These are phyloP conservation scores for Timandra comae DNA, from an alignment of 2,888 invertebrate species.

Conservation along the genomic window DNA sequence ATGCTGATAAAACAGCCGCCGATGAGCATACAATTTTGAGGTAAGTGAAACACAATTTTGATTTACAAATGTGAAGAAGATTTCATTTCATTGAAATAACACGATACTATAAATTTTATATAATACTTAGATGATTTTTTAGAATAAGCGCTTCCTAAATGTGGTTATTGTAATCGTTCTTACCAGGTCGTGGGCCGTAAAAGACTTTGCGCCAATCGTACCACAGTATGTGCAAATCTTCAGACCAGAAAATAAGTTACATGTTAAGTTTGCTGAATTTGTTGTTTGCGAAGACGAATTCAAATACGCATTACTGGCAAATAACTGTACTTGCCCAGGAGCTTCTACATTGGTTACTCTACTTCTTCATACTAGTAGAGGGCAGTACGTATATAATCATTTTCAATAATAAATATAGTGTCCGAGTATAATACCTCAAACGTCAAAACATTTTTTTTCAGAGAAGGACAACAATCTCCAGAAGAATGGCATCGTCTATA, in stretches of 20 bases:
- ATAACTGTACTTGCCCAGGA: constrained; percentile 98
- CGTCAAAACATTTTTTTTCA: constrained; percentile 61
- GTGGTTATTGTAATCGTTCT: constrained; percentile 1
- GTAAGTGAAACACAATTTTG: too few relatives aligned
- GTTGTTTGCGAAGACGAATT: constrained; percentile 99
- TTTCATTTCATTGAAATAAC: too few relatives aligned
- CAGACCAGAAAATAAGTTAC: constrained; percentile 98
- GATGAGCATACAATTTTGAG: constrained; percentile 85
- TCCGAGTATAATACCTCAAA: too few relatives aligned
- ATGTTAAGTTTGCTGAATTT: constrained; percentile 99
- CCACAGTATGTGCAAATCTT: constrained; percentile 99
- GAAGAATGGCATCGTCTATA: constrained; percentile 99
- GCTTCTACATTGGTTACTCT: constrained; percentile 97
- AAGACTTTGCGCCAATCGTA: constrained; percentile 97
- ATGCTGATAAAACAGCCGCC: constrained; percentile 96
- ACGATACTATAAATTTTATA: too few relatives aligned
- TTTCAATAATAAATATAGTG: too few relatives aligned
- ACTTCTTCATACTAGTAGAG: constrained; percentile 95
- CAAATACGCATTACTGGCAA: constrained; percentile 97
- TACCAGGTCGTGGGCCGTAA: constrained; percentile 95
- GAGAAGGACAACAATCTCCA: constrained; percentile 95
- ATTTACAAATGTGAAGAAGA: too few relatives aligned
- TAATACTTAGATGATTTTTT: too few relatives aligned
- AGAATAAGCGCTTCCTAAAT: too few relatives aligned
- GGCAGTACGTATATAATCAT: constrained; percentile 97